These are phyloP conservation scores for Drosophila eohydei DNA, from an alignment of 2,888 invertebrate species.

Conservation along the genomic window DNA sequence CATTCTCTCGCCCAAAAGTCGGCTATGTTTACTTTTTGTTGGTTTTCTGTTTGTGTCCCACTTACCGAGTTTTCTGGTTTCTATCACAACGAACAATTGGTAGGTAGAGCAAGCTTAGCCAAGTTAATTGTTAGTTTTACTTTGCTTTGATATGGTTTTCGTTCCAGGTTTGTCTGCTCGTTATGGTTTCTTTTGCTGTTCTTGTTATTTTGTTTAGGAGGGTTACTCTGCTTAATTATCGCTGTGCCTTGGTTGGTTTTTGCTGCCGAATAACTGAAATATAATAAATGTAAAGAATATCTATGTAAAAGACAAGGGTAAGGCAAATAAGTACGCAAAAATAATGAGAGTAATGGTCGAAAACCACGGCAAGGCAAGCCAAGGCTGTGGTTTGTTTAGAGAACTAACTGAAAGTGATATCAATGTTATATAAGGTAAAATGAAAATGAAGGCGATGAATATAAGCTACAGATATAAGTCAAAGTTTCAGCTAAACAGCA, in stretches of 20 bases:
- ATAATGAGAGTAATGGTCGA: not conserved
- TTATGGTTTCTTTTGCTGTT: slow-evolving; percentile 1
- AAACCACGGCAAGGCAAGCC: not conserved
- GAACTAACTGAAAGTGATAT: slow-evolving; percentile 1
- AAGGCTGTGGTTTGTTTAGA: slow-evolving; percentile 2
- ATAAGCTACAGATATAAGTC: not conserved
- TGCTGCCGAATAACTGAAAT: slow-evolving; percentile 35
- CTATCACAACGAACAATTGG: slow-evolving; percentile 34
- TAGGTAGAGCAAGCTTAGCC: slow-evolving; percentile 17
- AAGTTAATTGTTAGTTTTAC: slow-evolving; percentile 31
- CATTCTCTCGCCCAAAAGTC: slow-evolving; percentile 22
- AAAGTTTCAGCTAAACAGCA: not conserved
- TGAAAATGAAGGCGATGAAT: not conserved
- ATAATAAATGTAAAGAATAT: slow-evolving; percentile 4
- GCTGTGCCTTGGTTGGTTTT: not conserved
- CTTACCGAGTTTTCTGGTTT: slow-evolving; percentile 46
- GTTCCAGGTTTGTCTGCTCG: slow-evolving; percentile 6
- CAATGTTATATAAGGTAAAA: not conserved
- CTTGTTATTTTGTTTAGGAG: not conserved
- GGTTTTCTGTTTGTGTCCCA: slow-evolving; percentile 23
- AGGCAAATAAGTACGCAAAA: not conserved
- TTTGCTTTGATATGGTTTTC: slow-evolving; percentile 29
- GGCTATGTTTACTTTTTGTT: slow-evolving; percentile 22
- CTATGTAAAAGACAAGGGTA: slow-evolving; percentile 1
- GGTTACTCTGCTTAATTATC: slow-evolving; percentile 50